phyloP scores from a whole-genome alignment of 2,797 vertebrate genomes.

The Muscicapa comitata region DNA sequence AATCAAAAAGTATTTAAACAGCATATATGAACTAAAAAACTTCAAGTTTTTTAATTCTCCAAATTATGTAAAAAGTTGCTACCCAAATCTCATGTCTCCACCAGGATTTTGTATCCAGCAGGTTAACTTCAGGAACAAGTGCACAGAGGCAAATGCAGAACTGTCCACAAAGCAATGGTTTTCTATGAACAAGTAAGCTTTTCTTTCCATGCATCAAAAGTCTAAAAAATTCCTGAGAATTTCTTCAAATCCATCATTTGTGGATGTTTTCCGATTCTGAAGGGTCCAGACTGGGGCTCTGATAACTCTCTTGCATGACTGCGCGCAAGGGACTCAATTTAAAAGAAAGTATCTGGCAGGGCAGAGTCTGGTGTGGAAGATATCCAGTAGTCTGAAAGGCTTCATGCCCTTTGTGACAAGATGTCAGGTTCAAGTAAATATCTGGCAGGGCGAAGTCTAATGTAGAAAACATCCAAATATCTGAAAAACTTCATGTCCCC shows the following conservation, averaged over 20 bases:
- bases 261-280: conserved; percentile 29
- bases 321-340: conserved; percentile 55
- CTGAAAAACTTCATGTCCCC: conserved; percentile 41
- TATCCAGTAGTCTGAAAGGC: conserved; percentile 61
- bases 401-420: conserved; percentile 62
- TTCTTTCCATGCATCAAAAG: neutral
- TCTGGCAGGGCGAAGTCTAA: conserved; percentile 48
- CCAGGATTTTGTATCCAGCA: neutral
- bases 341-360: conserved; percentile 56
- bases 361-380: conserved; percentile 55
- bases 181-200: neutral
- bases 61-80: neutral
- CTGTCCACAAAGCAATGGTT: neutral
- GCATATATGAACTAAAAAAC: neutral
- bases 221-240: conserved; percentile 41
- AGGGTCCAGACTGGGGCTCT: conserved; percentile 1
- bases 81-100: neutral
- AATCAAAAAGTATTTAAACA: neutral
- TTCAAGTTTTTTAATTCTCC: neutral
- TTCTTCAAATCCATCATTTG: conserved; percentile 44
- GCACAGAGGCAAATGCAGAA: neutral
- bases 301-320: conserved; percentile 52
- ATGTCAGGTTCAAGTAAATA: conserved; percentile 63
- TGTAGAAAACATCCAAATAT: conserved; percentile 49
- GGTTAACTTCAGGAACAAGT: neutral